Evolutionary conservation across 2,113 vertebrate genomes (phyloP).

Genomic region (Rallus limicola): DNA sequence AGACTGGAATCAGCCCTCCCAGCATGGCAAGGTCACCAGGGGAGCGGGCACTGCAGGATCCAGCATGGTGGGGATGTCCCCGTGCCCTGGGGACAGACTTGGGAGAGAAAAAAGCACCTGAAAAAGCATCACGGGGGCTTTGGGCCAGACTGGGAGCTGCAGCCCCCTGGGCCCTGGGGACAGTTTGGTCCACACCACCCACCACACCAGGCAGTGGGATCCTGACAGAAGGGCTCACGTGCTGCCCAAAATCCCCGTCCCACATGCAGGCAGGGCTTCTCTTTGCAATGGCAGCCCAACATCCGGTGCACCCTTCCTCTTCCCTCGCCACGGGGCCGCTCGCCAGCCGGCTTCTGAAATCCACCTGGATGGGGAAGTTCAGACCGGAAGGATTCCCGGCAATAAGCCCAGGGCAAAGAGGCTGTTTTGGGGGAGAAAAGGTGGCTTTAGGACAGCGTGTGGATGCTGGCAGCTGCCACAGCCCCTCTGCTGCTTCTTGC

Average conservation of each 20-base stretch:
- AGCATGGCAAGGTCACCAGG: background rate
- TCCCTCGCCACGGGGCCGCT: too few species aligned
- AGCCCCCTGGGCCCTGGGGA: background rate
- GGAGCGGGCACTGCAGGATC: background rate
- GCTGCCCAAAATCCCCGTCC: background rate
- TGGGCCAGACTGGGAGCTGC: background rate
- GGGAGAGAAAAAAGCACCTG: background rate
- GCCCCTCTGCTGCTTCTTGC: background rate
- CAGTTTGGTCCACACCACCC: too few species aligned
- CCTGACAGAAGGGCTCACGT: fast-evolving
- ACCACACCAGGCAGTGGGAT: background rate
- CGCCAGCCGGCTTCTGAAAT: too few species aligned
- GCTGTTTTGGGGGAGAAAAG: too few species aligned
- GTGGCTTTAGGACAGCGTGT: background rate
- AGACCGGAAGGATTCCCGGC: too few species aligned
- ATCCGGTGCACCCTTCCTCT: too few species aligned
- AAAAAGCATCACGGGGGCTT: background rate
- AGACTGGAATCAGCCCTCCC: background rate
- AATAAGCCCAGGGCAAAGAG: too few species aligned
- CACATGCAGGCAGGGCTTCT: too few species aligned
- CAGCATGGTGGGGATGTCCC: too few species aligned
- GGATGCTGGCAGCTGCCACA: fast-evolving
- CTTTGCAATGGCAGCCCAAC: too few species aligned
- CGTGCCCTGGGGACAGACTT: background rate
- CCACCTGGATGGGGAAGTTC: too few species aligned